phyloP scores from a whole-genome alignment of 2,888 invertebrate species.

The Monochamus alternatus region DNA sequence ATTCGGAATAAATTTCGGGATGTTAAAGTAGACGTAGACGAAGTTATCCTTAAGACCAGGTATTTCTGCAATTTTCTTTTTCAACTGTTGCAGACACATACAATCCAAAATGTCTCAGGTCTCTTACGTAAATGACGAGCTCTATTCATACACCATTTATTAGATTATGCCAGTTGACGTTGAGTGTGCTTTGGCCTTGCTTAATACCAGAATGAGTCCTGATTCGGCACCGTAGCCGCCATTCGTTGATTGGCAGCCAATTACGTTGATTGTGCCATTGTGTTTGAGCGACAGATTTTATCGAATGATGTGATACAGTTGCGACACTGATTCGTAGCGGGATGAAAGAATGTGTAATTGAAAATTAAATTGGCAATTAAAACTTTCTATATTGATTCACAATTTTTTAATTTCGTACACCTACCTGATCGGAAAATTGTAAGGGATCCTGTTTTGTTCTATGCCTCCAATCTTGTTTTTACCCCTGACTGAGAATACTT shows the following conservation, averaged over 20 bases:
- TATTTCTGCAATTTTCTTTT: too few species aligned
- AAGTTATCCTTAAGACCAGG: too few species aligned
- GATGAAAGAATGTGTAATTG: not conserved
- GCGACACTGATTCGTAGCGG: not conserved
- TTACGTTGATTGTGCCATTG: slow-evolving; percentile 17
- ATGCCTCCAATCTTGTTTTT: too few species aligned
- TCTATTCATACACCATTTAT: slow-evolving; percentile 43
- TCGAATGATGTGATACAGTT: slow-evolving; percentile 1
- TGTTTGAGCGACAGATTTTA: slow-evolving; percentile 4
- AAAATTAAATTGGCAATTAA: slow-evolving; percentile 18
- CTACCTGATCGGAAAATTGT: not conserved
- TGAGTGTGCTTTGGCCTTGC: not conserved
- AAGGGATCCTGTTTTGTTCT: not conserved
- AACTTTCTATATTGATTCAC: not conserved
- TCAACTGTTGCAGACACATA: too few species aligned
- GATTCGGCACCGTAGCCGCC: slow-evolving; percentile 9
- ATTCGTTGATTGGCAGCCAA: slow-evolving; percentile 24
- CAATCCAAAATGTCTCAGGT: too few species aligned
- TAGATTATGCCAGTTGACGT: slow-evolving; percentile 2
- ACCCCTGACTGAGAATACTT: too few species aligned
- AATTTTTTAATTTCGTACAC: not conserved
- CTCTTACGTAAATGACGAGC: slow-evolving; percentile 40
- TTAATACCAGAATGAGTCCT: slow-evolving; percentile 22
- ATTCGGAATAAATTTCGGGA: too few species aligned
- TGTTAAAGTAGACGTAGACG: too few species aligned